phyloP scores from a whole-genome alignment of 2,888 invertebrate genomes.

The Elysia crispata region DNA sequence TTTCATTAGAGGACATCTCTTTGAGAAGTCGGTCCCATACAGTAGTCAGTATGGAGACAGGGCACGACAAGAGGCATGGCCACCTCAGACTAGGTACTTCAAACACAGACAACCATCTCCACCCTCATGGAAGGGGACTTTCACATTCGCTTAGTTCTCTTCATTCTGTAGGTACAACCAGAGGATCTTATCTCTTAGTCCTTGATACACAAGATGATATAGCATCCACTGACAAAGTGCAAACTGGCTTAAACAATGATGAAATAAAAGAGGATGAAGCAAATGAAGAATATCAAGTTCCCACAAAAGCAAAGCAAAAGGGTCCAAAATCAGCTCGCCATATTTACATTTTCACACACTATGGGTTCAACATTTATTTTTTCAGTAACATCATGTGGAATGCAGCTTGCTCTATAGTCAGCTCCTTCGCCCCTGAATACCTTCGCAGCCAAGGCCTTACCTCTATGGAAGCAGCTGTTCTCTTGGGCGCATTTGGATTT shows the following conservation, averaged over 20 bases:
- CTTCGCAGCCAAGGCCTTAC: conserved; percentile 57
- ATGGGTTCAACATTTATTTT: conserved; percentile 64
- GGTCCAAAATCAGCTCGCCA: conserved; percentile 38
- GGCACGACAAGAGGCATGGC: too few species aligned
- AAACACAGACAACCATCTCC: too few species aligned
- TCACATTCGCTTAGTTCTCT: conserved; percentile 38
- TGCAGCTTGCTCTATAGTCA: conserved; percentile 58
- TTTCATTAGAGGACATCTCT: too few species aligned
- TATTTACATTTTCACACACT: conserved; percentile 54
- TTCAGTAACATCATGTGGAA: conserved; percentile 70
- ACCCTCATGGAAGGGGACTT: background rate
- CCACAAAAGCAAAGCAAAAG: background rate
- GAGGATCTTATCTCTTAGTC: conserved; percentile 29
- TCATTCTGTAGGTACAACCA: conserved; percentile 23
- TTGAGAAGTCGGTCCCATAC: too few species aligned
- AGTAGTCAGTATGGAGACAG: too few species aligned
- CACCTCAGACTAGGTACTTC: too few species aligned
- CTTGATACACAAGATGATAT: background rate
- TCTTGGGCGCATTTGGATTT: conserved; percentile 55
- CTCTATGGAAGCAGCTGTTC: conserved; percentile 58
- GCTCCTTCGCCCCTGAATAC: conserved; percentile 65
- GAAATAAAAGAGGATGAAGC: background rate
- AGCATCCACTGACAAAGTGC: conserved; percentile 6
- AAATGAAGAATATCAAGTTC: too few species aligned
- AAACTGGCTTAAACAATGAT: background rate